phyloP scores from a whole-genome alignment of 2,797 vertebrate species.

The Coreius guichenoti region DNA sequence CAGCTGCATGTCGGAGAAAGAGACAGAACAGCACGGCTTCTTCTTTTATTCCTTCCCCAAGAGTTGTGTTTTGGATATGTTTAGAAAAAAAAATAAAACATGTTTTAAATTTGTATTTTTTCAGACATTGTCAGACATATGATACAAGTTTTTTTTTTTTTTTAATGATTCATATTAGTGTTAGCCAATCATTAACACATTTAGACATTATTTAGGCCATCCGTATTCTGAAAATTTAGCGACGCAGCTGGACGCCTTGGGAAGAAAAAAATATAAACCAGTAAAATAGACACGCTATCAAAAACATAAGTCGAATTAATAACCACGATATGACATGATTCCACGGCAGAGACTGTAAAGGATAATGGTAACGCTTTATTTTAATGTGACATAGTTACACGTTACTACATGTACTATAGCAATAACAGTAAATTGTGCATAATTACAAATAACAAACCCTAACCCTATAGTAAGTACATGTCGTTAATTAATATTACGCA shows the following conservation, averaged over 20 bases:
- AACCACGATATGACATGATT: neutral
- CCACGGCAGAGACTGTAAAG: neutral
- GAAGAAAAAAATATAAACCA: neutral
- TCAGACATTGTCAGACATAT: neutral
- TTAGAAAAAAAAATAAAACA: neutral
- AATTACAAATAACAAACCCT: neutral
- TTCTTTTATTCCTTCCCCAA: constrained; percentile 30
- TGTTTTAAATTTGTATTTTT: neutral
- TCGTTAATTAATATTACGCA: too few relatives aligned
- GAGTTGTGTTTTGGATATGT: constrained; percentile 42
- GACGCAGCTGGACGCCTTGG: neutral
- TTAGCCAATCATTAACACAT: neutral
- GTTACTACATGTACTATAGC: neutral
- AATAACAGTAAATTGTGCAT: neutral
- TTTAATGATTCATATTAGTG: neutral
- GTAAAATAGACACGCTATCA: neutral
- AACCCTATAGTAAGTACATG: too few relatives aligned
- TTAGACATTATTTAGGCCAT: neutral
- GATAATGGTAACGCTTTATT: neutral
- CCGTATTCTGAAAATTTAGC: neutral
- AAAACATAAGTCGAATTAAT: neutral
- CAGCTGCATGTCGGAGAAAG: constrained; percentile 93
- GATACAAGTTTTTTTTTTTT: neutral
- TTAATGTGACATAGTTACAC: neutral
- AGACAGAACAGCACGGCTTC: constrained; percentile 37